These are phyloP conservation scores for Drosophila carrolli DNA, from an alignment of 1,140 invertebrate genomes.

Conservation along the genomic window DNA sequence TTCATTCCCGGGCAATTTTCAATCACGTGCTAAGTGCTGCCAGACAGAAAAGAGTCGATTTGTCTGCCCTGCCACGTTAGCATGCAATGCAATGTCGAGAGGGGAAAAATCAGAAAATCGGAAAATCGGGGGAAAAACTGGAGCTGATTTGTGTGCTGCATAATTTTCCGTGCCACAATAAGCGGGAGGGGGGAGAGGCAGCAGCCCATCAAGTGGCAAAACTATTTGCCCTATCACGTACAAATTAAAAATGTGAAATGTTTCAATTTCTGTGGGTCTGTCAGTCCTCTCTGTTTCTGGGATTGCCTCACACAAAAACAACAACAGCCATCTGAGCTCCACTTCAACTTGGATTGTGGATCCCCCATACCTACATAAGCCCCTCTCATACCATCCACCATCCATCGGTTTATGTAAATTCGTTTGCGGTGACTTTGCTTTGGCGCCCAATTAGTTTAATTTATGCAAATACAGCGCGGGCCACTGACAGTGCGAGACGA, in stretches of 20 bases:
- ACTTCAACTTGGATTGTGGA: slow-evolving; percentile 23
- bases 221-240: slow-evolving; percentile 82
- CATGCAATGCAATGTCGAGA: slow-evolving; percentile 48
- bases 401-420: slow-evolving; percentile 51
- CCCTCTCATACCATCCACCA: not conserved
- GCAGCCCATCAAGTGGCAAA: slow-evolving; percentile 59
- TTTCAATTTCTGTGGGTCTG: slow-evolving; percentile 63
- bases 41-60: slow-evolving; percentile 70
- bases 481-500: slow-evolving; percentile 33
- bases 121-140: slow-evolving; percentile 21
- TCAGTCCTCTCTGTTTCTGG: slow-evolving; percentile 14
- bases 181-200: no score
- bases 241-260: slow-evolving; percentile 83
- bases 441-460: slow-evolving; percentile 54
- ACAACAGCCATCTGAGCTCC: slow-evolving; percentile 10
- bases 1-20: slow-evolving; percentile 76
- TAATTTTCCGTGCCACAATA: slow-evolving; percentile 68
- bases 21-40: slow-evolving; percentile 80
- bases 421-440: slow-evolving; percentile 48
- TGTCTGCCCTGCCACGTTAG: slow-evolving; percentile 72
- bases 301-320: slow-evolving; percentile 46
- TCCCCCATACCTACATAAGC: slow-evolving; percentile 8
- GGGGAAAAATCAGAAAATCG: slow-evolving; percentile 2
- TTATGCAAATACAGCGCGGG: slow-evolving; percentile 43
- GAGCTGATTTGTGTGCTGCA: slow-evolving; percentile 69